Conservation (phyloP, 2,113 vertebrate genomes). For the Callaeas wilsoni region DNA sequence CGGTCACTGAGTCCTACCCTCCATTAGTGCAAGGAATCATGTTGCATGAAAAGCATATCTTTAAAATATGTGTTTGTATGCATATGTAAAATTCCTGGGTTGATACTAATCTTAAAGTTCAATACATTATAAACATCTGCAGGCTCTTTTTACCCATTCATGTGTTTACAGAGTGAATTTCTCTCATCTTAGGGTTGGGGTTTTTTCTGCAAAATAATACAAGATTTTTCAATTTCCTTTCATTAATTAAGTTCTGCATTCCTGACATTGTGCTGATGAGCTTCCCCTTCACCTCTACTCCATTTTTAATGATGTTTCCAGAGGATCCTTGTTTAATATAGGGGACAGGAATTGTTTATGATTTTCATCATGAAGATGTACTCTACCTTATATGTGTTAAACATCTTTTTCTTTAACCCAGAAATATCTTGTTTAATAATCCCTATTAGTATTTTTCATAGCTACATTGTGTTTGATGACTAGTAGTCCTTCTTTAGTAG, state of each 20-base stretch:
- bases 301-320: background rate
- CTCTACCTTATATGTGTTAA: background rate
- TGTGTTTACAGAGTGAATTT: background rate
- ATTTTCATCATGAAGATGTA: background rate
- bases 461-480: fast-evolving
- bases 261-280: background rate
- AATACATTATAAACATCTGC: background rate
- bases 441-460: background rate
- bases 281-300: background rate
- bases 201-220: background rate
- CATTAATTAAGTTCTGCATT: background rate
- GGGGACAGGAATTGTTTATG: background rate
- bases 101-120: background rate
- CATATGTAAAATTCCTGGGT: background rate
- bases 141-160: background rate
- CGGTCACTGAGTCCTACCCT: background rate
- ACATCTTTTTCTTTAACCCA: background rate
- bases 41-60: background rate
- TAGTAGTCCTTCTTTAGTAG: background rate
- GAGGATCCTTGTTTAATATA: background rate
- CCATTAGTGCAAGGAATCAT: background rate
- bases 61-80: background rate
- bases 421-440: background rate
- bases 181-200: background rate
- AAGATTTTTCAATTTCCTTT: background rate